A percentile compares a stretch with the other conserved stretches of the same genome.
phyloP scores from a whole-genome alignment of 2,797 vertebrate species.

The Sylvilagus floridanus region DNA sequence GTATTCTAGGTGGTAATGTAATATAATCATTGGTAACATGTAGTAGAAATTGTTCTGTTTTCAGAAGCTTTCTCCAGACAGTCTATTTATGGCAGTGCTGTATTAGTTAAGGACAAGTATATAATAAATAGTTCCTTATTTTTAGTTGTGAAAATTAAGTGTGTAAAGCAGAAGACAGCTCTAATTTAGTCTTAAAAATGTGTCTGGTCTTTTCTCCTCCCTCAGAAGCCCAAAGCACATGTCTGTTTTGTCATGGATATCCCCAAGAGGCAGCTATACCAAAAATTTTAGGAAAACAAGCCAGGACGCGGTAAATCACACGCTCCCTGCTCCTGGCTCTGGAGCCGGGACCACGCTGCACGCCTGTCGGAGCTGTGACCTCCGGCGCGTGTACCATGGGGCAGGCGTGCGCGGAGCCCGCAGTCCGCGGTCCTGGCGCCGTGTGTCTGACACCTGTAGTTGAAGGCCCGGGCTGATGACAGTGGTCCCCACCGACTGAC shows the following conservation, averaged over 20 bases:
- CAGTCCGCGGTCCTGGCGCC: conserved; percentile 1
- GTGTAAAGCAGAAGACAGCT: conserved; percentile 46
- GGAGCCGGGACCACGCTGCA: conserved; percentile 12
- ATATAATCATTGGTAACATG: conserved; percentile 36
- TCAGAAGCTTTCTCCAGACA: conserved; percentile 43
- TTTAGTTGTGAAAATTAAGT: conserved; percentile 69
- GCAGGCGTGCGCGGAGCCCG: background rate
- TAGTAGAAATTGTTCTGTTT: conserved; percentile 48
- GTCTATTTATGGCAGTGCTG: conserved; percentile 13
- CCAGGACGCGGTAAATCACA: conserved; percentile 37
- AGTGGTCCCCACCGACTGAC: conserved; percentile 66
- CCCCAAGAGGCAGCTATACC: conserved; percentile 46
- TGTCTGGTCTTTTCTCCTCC: conserved; percentile 1
- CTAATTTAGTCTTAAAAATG: conserved; percentile 51
- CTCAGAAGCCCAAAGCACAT: conserved; percentile 62
- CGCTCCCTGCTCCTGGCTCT: background rate
- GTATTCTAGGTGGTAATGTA: conserved; percentile 60
- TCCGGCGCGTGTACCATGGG: conserved; percentile 64
- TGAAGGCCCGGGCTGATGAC: conserved; percentile 63
- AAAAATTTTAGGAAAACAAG: conserved; percentile 66
- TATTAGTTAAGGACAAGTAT: conserved; percentile 22
- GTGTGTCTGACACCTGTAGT: conserved; percentile 43
- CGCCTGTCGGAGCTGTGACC: conserved; percentile 18
- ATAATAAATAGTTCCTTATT: conserved; percentile 30
- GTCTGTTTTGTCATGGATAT: conserved; percentile 55